Evolutionary conservation across 2,797 vertebrate species (phyloP).

Genomic region (Stomatorhinus walkeri): DNA sequence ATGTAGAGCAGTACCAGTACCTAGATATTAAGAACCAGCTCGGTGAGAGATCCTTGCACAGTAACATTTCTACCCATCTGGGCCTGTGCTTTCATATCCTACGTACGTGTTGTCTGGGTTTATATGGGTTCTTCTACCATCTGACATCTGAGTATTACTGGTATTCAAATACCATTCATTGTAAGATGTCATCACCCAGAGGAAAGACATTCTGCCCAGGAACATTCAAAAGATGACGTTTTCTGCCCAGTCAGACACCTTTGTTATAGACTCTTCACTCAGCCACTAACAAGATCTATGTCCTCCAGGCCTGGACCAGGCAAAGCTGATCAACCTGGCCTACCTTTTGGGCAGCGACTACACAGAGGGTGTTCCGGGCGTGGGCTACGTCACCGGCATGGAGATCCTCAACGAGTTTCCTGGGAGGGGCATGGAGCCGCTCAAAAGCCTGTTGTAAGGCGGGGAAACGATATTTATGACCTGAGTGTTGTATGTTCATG

Average conservation of each 20-base stretch:
- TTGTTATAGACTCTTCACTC: neutral
- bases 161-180: neutral
- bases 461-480: neutral
- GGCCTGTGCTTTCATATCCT: neutral
- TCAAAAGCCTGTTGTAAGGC: constrained; percentile 67
- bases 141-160: neutral
- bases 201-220: neutral
- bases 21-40: constrained; percentile 84
- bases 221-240: neutral
- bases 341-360: constrained; percentile 97
- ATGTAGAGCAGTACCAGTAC: constrained; percentile 82
- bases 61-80: neutral
- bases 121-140: neutral
- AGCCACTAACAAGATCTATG: neutral
- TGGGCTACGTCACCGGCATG: constrained; percentile 91
- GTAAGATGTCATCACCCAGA: neutral
- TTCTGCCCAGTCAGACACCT: neutral
- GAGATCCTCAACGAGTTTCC: constrained; percentile 97
- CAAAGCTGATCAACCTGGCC: constrained; percentile 88
- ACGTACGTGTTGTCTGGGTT: neutral
- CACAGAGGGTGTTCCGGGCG: constrained; percentile 83
- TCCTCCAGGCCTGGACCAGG: constrained; percentile 77
- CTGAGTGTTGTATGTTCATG: neutral
- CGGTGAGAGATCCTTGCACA: constrained; percentile 54
- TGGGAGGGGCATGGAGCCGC: constrained; percentile 77